Percentiles rank a stretch among this genome's conserved stretches.
Evolutionary conservation across 2,113 vertebrate species (phyloP).

Genomic region (Aptenodytes forsteri): DNA sequence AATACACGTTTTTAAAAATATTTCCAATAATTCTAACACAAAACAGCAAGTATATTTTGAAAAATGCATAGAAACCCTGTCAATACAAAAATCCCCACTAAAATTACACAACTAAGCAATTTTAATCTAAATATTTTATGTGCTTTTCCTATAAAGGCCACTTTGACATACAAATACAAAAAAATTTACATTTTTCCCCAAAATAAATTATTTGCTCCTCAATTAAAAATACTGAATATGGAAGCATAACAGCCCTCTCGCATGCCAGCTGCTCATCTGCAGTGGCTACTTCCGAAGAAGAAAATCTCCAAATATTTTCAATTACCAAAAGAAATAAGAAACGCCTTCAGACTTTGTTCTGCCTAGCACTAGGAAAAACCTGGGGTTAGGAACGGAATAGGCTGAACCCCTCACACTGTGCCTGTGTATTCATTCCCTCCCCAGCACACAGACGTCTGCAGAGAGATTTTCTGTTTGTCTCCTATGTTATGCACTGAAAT

Average conservation of each 20-base stretch:
- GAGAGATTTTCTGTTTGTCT: background rate
- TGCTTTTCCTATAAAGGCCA: slow-evolving; percentile 63
- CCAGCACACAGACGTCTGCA: background rate
- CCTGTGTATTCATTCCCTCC: too few relatives aligned
- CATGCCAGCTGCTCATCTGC: background rate
- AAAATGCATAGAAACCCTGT: slow-evolving; percentile 64
- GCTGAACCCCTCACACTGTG: background rate
- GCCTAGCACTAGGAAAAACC: background rate
- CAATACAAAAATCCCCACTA: slow-evolving; percentile 60
- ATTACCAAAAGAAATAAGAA: background rate
- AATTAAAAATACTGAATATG: slow-evolving; percentile 62
- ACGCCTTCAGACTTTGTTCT: background rate
- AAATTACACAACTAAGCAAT: slow-evolving; percentile 48
- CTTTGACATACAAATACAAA: slow-evolving; percentile 63
- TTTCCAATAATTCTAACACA: slow-evolving; percentile 49
- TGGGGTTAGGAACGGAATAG: background rate
- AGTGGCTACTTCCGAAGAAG: background rate
- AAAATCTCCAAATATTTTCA: background rate
- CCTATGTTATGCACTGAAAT: background rate
- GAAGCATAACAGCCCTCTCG: slow-evolving; percentile 32
- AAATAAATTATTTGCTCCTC: slow-evolving; percentile 64
- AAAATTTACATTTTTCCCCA: slow-evolving; percentile 28
- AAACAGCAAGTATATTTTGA: slow-evolving; percentile 49
- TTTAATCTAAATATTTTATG: slow-evolving; percentile 56
- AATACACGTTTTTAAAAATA: slow-evolving; percentile 29